Evolutionary conservation across 1,140 invertebrate genomes (phyloP), one percentile per base, ranked within the genome.

Genomic region (Trichonephila clavipes): DNA sequence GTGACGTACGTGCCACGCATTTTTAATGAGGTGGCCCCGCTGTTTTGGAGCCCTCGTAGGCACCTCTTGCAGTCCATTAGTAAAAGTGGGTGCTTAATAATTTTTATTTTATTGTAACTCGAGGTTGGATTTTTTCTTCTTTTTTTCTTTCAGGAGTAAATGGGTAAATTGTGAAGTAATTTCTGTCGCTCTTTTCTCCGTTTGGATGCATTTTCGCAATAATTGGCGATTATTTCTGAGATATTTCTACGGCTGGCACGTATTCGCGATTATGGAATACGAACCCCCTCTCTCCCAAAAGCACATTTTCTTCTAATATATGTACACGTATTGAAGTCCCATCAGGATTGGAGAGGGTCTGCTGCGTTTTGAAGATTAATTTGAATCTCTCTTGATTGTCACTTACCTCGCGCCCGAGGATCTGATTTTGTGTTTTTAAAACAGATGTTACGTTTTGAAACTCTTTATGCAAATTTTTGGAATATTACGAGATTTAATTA

Each of bases 21-120:
- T 88, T 81, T 72, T 93, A 93, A 93, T 93, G 92, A 93, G 69
- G 66, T n/a, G 34, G 12, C 51, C 19, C 34, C 88, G 69, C n/a
- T 69, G 34, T 40, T 28, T 77, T 1, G 28, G 24, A 16, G 44
- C 28, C 14, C 51, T 12, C 66, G 66, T 24, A 69, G n/a, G 90
- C 34, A 59, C 28, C 72, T 83, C 82, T 72, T 59, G 62, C 51
- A 86, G 85, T 77, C 92, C 86, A 93, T 93, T 93, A 93, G 92
- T 81, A 93, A 88, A 93, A 93, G 92, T 93, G 69, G 86, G 69
- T 64, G 86, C 92, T 88, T 88, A 82, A 88, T 93, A 93, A 88
- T 93, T 93, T 93, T 93, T 88, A 88, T 93, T 93, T 88, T 93
- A 88, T 81, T 88, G 85, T 93, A 77, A 88, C 69, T 93, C 44